A percentile compares a stretch with the other conserved stretches of the same genome.
These are phyloP conservation scores for Hylaeus anthracinus DNA, from an alignment of 1,140 invertebrate species.

Conservation along the genomic window DNA sequence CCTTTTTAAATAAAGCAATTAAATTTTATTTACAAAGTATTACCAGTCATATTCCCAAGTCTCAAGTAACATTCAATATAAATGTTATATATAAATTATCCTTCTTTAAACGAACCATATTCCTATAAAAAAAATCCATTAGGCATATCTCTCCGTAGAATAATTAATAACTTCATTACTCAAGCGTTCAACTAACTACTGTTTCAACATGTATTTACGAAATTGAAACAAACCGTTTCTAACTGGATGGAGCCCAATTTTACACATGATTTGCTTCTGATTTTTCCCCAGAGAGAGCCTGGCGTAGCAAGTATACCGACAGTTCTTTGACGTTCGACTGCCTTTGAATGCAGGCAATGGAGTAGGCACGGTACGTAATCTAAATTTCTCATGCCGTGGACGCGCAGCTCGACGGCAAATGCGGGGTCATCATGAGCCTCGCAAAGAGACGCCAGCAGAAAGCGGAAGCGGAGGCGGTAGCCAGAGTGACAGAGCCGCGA, in stretches of 20 bases:
- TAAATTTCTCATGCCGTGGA: constrained; percentile 66
- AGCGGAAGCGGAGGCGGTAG: constrained; percentile 13
- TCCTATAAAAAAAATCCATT: too few species aligned
- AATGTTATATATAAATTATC: too few species aligned
- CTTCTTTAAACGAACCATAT: too few species aligned
- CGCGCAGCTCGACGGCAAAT: constrained; percentile 40
- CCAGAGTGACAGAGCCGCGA: background rate
- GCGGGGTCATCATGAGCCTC: constrained; percentile 22
- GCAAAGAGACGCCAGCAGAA: constrained; percentile 10
- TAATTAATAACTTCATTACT: too few species aligned
- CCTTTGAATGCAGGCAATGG: constrained; percentile 63
- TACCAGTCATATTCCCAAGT: too few species aligned
- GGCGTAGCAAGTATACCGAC: constrained; percentile 37
- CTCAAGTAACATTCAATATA: too few species aligned
- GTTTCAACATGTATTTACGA: too few species aligned
- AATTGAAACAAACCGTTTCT: background rate
- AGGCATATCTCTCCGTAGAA: too few species aligned
- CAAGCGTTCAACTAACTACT: too few species aligned
- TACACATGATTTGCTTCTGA: constrained; percentile 22
- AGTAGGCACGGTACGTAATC: constrained; percentile 64
- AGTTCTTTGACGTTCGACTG: constrained; percentile 62
- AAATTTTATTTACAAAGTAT: too few species aligned
- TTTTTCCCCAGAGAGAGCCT: constrained; percentile 36
- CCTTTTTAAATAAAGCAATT: too few species aligned
- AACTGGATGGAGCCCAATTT: constrained; percentile 21